Conservation (phyloP, 1,140 invertebrate genomes). For the Spodoptera litura region DNA sequence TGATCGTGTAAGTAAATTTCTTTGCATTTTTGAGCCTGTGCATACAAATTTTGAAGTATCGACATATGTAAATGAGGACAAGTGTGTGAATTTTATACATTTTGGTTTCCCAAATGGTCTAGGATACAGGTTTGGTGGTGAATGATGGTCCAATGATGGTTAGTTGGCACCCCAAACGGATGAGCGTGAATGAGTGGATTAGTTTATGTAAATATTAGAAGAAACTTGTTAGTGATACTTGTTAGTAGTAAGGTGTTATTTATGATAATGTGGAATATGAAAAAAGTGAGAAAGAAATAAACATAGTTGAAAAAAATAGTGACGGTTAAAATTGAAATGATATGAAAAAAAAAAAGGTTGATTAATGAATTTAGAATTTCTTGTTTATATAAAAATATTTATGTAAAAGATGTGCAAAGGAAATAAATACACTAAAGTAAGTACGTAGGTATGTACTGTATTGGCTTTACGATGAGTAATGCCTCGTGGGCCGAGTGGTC, state of each 20-base stretch:
- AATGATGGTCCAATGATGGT: conserved; percentile 28
- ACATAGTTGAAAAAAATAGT: no score
- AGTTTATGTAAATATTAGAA: conserved; percentile 26
- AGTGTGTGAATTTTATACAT: conserved; percentile 73
- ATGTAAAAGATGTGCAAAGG: no score
- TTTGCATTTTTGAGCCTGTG: conserved; percentile 34
- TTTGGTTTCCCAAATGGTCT: conserved; percentile 69
- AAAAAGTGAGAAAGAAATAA: no score
- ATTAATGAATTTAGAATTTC: no score
- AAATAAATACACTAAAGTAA: no score
- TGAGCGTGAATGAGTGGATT: conserved; percentile 39
- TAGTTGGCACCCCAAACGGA: conserved; percentile 36
- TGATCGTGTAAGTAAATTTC: conserved; percentile 62
- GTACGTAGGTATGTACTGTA: no score
- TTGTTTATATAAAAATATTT: no score
- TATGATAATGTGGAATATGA: background rate
- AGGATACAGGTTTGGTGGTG: conserved; percentile 46
- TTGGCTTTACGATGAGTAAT: no score
- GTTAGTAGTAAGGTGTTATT: background rate
- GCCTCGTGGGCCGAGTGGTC: no score
- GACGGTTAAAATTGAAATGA: no score
- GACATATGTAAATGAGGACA: conserved; percentile 76
- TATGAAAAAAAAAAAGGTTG: no score
- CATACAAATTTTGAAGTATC: conserved; percentile 70
- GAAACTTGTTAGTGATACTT: conserved; percentile 26